phyloP scores from a whole-genome alignment of 2,888 invertebrate species.

The Colostygia pectinataria region DNA sequence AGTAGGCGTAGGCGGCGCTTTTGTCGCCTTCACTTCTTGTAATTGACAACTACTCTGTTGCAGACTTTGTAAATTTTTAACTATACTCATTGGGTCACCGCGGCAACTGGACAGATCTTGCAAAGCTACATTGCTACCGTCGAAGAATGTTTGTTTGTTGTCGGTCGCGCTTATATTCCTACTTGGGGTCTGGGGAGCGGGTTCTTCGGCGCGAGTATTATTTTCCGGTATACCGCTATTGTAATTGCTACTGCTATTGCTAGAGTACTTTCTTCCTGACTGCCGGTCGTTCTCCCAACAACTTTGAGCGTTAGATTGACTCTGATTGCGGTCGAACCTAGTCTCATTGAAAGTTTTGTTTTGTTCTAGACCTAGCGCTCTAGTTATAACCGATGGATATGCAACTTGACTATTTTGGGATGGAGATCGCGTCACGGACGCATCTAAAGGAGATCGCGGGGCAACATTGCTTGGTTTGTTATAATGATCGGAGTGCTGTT shows the following conservation, averaged over 20 bases:
- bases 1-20: conserved; percentile 61
- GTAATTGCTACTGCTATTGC: conserved; percentile 65
- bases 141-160: conserved; percentile 86
- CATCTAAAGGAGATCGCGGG: conserved; percentile 88
- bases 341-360: conserved; percentile 77
- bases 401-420: conserved; percentile 85
- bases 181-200: conserved; percentile 71
- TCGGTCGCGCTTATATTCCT: conserved; percentile 74
- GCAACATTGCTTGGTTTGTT: conserved; percentile 78
- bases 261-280: conserved; percentile 74
- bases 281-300: conserved; percentile 85
- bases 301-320: conserved; percentile 71
- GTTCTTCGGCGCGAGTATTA: conserved; percentile 73
- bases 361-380: conserved; percentile 86
- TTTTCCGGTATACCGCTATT: conserved; percentile 73
- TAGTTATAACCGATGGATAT: conserved; percentile 92
- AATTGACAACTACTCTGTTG: conserved; percentile 82
- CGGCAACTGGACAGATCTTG: conserved; percentile 89
- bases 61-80: conserved; percentile 86
- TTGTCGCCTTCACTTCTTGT: conserved; percentile 80
- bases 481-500: conserved; percentile 84
- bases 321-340: conserved; percentile 80
- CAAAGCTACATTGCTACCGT: conserved; percentile 83
- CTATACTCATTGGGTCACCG: conserved; percentile 90
- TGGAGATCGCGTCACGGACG: conserved; percentile 85